Evolutionary conservation across 2,888 invertebrate genomes (phyloP), one percentile per base, ranked within the genome.

Genomic region (Latheticus oryzae): DNA sequence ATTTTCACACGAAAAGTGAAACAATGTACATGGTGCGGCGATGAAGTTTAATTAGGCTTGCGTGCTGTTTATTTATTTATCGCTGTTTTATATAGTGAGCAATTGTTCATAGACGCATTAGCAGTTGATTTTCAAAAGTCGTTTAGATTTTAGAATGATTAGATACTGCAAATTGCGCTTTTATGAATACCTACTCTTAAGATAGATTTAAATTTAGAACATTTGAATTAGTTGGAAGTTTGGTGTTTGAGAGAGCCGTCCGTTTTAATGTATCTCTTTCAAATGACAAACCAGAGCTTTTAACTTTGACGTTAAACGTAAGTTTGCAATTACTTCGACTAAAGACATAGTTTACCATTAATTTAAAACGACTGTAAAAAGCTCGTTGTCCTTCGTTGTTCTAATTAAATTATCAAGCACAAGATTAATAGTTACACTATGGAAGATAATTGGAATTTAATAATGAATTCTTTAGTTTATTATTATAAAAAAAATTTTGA

Each of bases 231-330:
- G 15, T 37, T 7, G 16, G 26, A 52, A 38, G 45, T 45, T 47
- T 54, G 35, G 13, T 45, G 37, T 54, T 17, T 45, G 35, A 3
- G 45, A 28, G 45, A 37, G 37, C 17, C 23, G 37, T 28, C 54
- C 30, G 37, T 45, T 37, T 45, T 28, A 54, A 54, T 45, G 54
- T 37, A 54, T 54, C 26, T 52, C 42, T 53, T 53, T 53, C 40
- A 53, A 45, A 45, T 45, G 42, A 37, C 42, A 53, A 35, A 53
- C 42, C 43, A 45, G 37, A 33, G 33, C 37, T 32, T 45, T 45
- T 37, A 45, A 54, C 11, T 54, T 16, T 28, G 23, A 45, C 26
- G 33, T 54, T 45, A 28, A 40, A 23, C 16, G 9, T 30, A 45
- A 45, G 28, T 45, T 54, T 28, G 42, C 47, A 38, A 43, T 43